Evolutionary conservation across 1,140 invertebrate species (phyloP).

Genomic region (Antheraea mylitta): DNA sequence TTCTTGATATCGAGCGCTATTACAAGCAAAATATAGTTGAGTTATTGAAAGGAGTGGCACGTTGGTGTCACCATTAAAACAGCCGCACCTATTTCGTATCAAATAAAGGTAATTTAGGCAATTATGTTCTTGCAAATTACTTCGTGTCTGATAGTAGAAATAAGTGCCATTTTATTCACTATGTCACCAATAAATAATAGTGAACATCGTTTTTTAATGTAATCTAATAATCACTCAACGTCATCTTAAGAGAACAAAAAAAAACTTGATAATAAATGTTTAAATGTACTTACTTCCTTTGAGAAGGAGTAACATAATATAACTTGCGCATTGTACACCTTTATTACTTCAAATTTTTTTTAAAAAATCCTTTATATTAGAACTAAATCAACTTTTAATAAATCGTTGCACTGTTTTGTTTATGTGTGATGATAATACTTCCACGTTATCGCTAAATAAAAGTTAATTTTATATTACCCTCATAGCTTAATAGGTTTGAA

Average conservation of each 20-base stretch:
- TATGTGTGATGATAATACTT: not conserved
- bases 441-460: not conserved
- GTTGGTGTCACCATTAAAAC: not conserved
- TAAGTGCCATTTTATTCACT: not conserved
- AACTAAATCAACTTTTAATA: not conserved
- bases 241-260: no score
- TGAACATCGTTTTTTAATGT: no score
- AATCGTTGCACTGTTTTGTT: not conserved
- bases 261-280: no score
- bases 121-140: not conserved
- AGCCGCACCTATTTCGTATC: constrained; percentile 6
- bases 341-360: not conserved
- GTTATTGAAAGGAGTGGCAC: constrained; percentile 5
- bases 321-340: not conserved
- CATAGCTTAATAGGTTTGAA: not conserved
- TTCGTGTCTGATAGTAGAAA: not conserved
- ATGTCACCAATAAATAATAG: not conserved
- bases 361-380: not conserved
- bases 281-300: no score
- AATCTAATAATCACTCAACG: no score
- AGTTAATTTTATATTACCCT: not conserved
- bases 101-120: not conserved
- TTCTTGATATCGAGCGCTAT: not conserved
- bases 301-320: no score
- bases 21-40: not conserved